A percentile compares a stretch with the other conserved stretches of the same genome.
phyloP scores from a whole-genome alignment of 2,888 invertebrate species.

The Gisinianus flammeolus region DNA sequence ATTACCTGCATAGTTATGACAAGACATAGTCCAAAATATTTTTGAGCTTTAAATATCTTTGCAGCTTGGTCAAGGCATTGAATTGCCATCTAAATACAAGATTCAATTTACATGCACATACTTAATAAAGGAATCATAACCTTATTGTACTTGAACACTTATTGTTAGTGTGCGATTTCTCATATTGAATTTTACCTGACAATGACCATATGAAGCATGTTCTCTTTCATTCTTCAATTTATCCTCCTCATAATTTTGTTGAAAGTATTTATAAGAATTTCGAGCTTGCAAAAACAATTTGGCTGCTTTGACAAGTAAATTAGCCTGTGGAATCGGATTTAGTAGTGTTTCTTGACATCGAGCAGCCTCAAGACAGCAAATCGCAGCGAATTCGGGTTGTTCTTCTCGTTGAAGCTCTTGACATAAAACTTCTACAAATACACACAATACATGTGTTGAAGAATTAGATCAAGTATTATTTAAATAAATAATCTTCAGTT shows the following conservation, averaged over 20 bases:
- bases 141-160: no score
- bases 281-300: slow-evolving; percentile 34
- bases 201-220: slow-evolving; percentile 41
- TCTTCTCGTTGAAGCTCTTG: slow-evolving; percentile 55
- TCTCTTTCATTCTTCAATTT: not conserved
- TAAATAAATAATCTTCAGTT: not conserved
- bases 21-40: slow-evolving; percentile 45
- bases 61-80: slow-evolving; percentile 53
- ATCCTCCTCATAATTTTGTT: not conserved
- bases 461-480: not conserved
- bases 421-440: slow-evolving; percentile 50
- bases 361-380: slow-evolving; percentile 55
- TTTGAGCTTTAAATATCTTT: slow-evolving; percentile 50
- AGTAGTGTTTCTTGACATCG: slow-evolving; percentile 56
- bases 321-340: slow-evolving; percentile 54
- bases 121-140: no score
- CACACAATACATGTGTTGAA: not conserved
- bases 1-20: slow-evolving; percentile 48
- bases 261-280: slow-evolving; percentile 29
- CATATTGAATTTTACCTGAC: slow-evolving; percentile 53
- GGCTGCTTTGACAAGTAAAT: slow-evolving; percentile 51
- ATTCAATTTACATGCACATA: no score
- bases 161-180: no score
- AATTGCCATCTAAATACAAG: slow-evolving; percentile 47
- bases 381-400: slow-evolving; percentile 55